Evolutionary conservation across 2,888 invertebrate species (phyloP).

Genomic region (Sarcophaga rosellei): DNA sequence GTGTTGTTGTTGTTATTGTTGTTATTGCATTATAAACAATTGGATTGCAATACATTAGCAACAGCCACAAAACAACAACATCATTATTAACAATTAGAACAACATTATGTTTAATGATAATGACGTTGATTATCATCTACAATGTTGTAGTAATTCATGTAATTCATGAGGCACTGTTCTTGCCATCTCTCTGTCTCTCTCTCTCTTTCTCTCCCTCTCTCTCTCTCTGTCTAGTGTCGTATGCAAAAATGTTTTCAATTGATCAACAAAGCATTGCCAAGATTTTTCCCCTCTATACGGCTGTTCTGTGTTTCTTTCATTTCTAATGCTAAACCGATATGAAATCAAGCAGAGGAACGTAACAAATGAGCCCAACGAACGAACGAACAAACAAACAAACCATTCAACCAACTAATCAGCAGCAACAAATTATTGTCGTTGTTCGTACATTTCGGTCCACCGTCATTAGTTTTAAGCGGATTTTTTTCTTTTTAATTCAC

Average conservation of each 20-base stretch:
- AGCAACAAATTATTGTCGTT: slow-evolving; percentile 31
- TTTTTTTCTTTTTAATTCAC: not conserved
- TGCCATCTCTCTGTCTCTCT: not conserved
- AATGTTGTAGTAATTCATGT: not conserved
- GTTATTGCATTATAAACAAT: slow-evolving; percentile 42
- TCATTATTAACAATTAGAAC: not conserved
- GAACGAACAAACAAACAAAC: slow-evolving; percentile 1
- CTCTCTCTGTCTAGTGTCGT: not conserved
- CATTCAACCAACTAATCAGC: slow-evolving; percentile 37
- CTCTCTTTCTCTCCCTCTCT: not conserved
- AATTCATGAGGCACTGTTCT: no score
- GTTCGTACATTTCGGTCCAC: slow-evolving; percentile 40
- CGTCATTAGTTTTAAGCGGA: slow-evolving; percentile 46
- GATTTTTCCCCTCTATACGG: not conserved
- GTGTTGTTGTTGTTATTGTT: not conserved
- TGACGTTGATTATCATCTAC: not conserved
- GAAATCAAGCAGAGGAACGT: not conserved
- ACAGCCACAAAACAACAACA: slow-evolving; percentile 37
- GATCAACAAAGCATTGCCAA: slow-evolving; percentile 50
- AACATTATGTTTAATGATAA: not conserved
- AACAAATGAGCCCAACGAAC: not conserved
- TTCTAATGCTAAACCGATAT: not conserved
- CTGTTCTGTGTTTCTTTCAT: not conserved
- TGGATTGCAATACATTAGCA: slow-evolving; percentile 9
- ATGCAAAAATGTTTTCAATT: slow-evolving; percentile 43